These are phyloP conservation scores for Gymnoscopelus microlampas DNA, from an alignment of 2,797 vertebrate genomes.

Conservation along the genomic window DNA sequence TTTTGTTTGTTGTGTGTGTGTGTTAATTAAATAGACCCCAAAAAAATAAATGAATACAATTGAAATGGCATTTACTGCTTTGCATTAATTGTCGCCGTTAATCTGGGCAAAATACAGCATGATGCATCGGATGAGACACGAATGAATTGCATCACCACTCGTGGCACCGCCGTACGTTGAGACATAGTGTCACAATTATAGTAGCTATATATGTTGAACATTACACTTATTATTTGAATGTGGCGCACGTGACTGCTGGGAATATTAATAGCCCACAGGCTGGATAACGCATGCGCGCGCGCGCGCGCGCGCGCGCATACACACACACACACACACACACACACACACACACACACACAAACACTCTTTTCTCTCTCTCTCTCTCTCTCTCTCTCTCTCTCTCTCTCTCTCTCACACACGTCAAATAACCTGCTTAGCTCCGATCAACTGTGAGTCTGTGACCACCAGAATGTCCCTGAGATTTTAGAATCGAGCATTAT, in stretches of 20 bases:
- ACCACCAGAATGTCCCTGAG: constrained; percentile 8
- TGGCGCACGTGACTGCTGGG: constrained; percentile 56
- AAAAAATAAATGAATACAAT: too few relatives aligned
- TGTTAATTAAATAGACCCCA: too few relatives aligned
- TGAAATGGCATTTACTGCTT: too few relatives aligned
- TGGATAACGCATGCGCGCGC: constrained; percentile 43
- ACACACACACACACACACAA: constrained; percentile 27
- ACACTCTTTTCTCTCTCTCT: too few relatives aligned
- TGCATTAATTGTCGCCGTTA: too few relatives aligned
- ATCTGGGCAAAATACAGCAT: too few relatives aligned
- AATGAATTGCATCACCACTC: too few relatives aligned
- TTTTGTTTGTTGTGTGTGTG: too few relatives aligned
- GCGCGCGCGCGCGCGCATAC: constrained; percentile 48
- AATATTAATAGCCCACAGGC: constrained; percentile 65
- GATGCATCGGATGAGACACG: too few relatives aligned
- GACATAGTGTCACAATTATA: too few relatives aligned
- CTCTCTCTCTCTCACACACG: not conserved
- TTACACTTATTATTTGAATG: constrained; percentile 12
- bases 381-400: too few relatives aligned
- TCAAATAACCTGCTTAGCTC: constrained; percentile 61
- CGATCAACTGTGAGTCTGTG: constrained; percentile 65
- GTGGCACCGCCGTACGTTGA: too few relatives aligned
- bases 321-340: constrained; percentile 4
- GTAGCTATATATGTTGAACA: not conserved
- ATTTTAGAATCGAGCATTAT: constrained; percentile 27